Evolutionary conservation across 2,113 vertebrate species (phyloP).

Genomic region (Anarhynchus alexandrinus): DNA sequence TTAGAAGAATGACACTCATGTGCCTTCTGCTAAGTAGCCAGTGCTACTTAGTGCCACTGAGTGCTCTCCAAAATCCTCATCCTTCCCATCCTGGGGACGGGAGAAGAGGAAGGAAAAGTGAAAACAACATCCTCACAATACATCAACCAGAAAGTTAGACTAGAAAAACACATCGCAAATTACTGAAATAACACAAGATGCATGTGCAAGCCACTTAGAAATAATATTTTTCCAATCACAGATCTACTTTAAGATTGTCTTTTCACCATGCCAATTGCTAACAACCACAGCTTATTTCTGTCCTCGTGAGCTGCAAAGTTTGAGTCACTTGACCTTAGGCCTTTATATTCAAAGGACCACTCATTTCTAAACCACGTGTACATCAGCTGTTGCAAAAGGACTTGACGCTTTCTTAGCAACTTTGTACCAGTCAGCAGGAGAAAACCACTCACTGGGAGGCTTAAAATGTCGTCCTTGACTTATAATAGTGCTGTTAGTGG

Average conservation of each 20-base stretch:
- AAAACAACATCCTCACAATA: neutral
- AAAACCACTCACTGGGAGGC: neutral
- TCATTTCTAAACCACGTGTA: neutral
- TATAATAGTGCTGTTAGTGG: accelerated
- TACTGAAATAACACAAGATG: neutral
- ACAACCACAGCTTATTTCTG: neutral
- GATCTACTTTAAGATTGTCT: neutral
- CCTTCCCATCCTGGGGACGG: neutral
- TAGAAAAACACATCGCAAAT: neutral
- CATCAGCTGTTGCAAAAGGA: neutral
- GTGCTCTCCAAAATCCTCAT: neutral
- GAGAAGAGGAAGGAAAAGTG: neutral
- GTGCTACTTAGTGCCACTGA: neutral
- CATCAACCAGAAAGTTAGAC: neutral
- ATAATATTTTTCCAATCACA: neutral
- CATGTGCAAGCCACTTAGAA: neutral
- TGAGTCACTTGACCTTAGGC: neutral
- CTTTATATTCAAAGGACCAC: neutral
- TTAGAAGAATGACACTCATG: neutral
- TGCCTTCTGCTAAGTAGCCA: neutral
- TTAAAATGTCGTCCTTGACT: neutral
- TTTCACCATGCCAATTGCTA: neutral
- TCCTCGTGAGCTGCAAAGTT: neutral
- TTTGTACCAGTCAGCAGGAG: neutral
- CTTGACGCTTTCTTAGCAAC: neutral